Percentiles rank a stretch among this genome's conserved stretches.
Evolutionary conservation across 2,888 invertebrate genomes (phyloP).

Genomic region (Phengaris alcon): DNA sequence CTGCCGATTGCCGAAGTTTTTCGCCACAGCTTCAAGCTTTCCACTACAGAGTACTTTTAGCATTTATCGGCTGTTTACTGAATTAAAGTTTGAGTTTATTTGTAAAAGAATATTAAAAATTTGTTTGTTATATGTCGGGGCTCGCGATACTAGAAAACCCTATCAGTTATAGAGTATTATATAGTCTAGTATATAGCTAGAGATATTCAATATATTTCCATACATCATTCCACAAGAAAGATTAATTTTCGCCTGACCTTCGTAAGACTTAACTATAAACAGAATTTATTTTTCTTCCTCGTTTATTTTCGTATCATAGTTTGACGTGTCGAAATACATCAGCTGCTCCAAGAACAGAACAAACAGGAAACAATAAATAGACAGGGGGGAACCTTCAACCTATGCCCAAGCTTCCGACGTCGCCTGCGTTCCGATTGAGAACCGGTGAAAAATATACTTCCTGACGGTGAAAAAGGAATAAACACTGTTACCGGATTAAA

Average conservation of each 20-base stretch:
- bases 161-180: too few relatives aligned
- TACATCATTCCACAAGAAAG: too few relatives aligned
- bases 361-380: constrained; percentile 32
- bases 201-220: too few relatives aligned
- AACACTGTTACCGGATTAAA: constrained; percentile 37
- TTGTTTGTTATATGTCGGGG: too few relatives aligned
- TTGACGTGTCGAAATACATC: constrained; percentile 6
- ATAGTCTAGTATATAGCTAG: too few relatives aligned
- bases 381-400: constrained; percentile 3
- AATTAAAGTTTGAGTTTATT: not conserved
- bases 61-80: constrained; percentile 19
- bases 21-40: constrained; percentile 8
- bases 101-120: too few relatives aligned
- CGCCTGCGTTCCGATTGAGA: constrained; percentile 31
- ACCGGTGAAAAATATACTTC: constrained; percentile 36
- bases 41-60: too few relatives aligned
- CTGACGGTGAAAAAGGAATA: constrained; percentile 34
- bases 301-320: not conserved
- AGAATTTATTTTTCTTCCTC: not conserved
- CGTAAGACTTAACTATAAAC: not conserved
- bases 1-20: constrained; percentile 15
- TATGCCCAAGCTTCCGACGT: constrained; percentile 29
- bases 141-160: too few relatives aligned
- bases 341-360: constrained; percentile 10
- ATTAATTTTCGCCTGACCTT: too few relatives aligned